A percentile compares a stretch with the other conserved stretches of the same genome.
phyloP scores from a whole-genome alignment of 2,113 vertebrate genomes.

The Aleadryas rufinucha region DNA sequence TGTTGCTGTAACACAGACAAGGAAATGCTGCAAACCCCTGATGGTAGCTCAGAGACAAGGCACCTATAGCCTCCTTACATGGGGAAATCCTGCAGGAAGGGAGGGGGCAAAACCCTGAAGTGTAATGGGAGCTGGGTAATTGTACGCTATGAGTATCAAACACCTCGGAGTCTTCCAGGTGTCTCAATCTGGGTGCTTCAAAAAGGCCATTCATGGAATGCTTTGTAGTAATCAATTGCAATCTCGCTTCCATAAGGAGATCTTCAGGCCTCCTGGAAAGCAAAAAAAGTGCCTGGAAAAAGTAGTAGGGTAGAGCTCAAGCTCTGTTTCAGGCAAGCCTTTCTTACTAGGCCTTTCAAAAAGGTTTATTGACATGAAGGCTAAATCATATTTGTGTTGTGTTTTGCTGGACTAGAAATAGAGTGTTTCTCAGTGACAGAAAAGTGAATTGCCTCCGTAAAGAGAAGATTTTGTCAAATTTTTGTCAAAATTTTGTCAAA shows the following conservation, averaged over 20 bases:
- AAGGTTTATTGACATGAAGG: neutral
- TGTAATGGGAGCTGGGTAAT: neutral
- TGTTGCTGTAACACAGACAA: neutral
- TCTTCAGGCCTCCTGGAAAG: neutral
- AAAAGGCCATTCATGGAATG: neutral
- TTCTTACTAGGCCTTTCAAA: neutral
- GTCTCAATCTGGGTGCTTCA: neutral
- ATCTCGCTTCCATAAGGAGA: neutral
- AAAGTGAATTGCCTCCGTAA: neutral
- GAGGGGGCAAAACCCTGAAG: neutral
- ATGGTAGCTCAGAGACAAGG: neutral
- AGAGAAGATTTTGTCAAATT: neutral
- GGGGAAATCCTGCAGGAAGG: neutral
- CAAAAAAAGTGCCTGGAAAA: neutral
- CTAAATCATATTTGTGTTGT: neutral
- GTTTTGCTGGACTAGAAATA: neutral
- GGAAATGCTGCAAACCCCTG: neutral
- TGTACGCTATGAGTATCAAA: neutral
- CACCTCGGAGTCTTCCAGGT: neutral
- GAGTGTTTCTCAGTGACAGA: neutral
- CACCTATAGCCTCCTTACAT: neutral
- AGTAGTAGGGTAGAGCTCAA: neutral
- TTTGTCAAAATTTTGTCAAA: neutral
- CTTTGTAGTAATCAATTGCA: neutral
- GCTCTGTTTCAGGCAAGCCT: neutral